phyloP scores from a whole-genome alignment of 2,113 vertebrate genomes.

The Monopterus albus region DNA sequence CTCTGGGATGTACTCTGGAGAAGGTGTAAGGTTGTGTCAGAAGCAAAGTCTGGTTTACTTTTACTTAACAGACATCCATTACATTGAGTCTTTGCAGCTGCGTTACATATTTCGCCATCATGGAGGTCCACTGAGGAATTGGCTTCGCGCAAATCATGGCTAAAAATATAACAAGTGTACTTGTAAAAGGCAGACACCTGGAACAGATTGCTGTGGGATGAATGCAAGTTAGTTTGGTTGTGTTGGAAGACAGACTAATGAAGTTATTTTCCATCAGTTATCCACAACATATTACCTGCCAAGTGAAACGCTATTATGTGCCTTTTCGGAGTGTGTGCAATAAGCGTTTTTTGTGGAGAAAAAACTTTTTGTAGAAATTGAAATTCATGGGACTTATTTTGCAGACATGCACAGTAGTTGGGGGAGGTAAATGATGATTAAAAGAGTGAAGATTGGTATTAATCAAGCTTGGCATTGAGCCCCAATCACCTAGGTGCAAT shows the following conservation, averaged over 20 bases:
- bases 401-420: constrained; percentile 1
- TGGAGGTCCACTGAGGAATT: constrained; percentile 17
- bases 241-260: constrained; percentile 7
- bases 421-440: constrained; percentile 27
- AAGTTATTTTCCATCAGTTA: not conserved
- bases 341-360: not conserved
- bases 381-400: constrained; percentile 3
- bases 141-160: constrained; percentile 32
- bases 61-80: constrained; percentile 71
- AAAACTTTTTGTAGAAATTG: not conserved
- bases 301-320: not conserved
- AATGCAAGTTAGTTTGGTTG: not conserved
- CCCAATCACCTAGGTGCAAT: constrained; percentile 28
- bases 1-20: constrained; percentile 64
- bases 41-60: constrained; percentile 73
- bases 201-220: not conserved
- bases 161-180: constrained; percentile 20
- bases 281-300: not conserved
- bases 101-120: constrained; percentile 48
- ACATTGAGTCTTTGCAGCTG: constrained; percentile 59
- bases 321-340: not conserved
- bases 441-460: constrained; percentile 17
- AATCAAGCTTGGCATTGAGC: constrained; percentile 28
- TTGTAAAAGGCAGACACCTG: constrained; percentile 17
- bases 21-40: constrained; percentile 78